Percentiles rank a stretch among this genome's conserved stretches.
Evolutionary conservation across 2,888 invertebrate species (phyloP).

Genomic region (Dryococelus australis): DNA sequence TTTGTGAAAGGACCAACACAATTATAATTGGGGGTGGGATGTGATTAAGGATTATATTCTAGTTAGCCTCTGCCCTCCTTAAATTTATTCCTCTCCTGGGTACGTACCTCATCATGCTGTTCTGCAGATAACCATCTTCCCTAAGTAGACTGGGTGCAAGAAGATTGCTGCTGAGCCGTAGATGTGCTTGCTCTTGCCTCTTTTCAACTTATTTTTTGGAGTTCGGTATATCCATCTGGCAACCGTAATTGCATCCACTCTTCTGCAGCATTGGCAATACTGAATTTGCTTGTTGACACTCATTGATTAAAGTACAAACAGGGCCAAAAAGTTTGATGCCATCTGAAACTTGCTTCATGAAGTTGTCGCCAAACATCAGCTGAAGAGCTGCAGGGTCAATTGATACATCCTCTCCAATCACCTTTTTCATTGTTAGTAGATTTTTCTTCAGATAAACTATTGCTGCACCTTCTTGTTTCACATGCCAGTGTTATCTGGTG

Average conservation of each 20-base stretch:
- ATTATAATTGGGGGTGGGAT: no score
- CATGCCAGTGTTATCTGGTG: not conserved
- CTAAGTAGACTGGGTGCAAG: not conserved
- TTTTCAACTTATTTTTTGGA: not conserved
- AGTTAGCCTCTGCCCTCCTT: no score
- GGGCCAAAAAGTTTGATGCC: conserved; percentile 24
- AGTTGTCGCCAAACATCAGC: conserved; percentile 3
- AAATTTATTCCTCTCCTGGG: no score
- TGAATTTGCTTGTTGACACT: not conserved
- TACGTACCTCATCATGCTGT: conserved; percentile 21
- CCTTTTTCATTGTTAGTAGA: conserved; percentile 24
- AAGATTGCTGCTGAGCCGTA: not conserved
- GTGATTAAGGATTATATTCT: no score
- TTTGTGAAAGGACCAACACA: no score
- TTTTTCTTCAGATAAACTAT: conserved; percentile 19
- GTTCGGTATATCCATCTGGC: conserved; percentile 11
- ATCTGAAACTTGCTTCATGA: conserved; percentile 27
- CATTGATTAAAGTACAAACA: conserved; percentile 24
- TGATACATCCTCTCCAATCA: not conserved
- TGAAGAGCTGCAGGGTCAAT: not conserved
- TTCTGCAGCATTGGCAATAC: not conserved
- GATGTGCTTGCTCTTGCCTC: not conserved
- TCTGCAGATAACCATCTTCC: not conserved
- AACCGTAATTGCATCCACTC: conserved; percentile 18
- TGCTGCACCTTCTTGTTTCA: conserved; percentile 29